Evolutionary conservation across 2,113 vertebrate species (phyloP).

Genomic region (Monopterus albus): DNA sequence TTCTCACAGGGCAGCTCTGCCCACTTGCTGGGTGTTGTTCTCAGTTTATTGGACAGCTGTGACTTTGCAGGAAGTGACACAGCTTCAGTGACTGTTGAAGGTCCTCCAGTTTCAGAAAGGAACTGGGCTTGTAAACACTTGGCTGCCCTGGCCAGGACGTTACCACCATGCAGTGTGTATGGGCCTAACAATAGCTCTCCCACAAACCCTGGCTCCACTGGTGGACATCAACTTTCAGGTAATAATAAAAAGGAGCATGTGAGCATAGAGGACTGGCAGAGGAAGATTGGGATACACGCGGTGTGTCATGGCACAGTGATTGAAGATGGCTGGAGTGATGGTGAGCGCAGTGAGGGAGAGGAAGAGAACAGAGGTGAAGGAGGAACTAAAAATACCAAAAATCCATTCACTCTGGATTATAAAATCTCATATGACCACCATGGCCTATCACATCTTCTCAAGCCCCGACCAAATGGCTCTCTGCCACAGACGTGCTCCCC

Average conservation of each 20-base stretch:
- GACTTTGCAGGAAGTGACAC: constrained; percentile 91
- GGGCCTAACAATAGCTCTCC: constrained; percentile 14
- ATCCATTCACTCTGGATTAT: constrained; percentile 45
- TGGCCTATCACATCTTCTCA: constrained; percentile 82
- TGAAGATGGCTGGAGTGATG: constrained; percentile 83
- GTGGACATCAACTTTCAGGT: constrained; percentile 27
- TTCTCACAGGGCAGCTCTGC: constrained; percentile 89
- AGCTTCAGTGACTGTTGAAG: constrained; percentile 90
- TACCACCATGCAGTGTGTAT: constrained; percentile 52
- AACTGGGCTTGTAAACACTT: constrained; percentile 94
- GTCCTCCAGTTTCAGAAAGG: constrained; percentile 86
- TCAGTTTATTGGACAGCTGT: constrained; percentile 90
- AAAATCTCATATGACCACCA: constrained; percentile 82
- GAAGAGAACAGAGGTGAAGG: constrained; percentile 78
- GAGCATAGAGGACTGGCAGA: constrained; percentile 64
- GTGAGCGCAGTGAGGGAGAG: constrained; percentile 82
- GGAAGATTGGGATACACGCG: constrained; percentile 59
- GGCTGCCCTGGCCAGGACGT: constrained; percentile 83
- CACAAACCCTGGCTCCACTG: constrained; percentile 8
- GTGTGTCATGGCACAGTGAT: constrained; percentile 74
- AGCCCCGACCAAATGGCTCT: constrained; percentile 75
- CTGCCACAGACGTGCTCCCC: constrained; percentile 75
- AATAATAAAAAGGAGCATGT: constrained; percentile 74
- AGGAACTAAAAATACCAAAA: constrained; percentile 35
- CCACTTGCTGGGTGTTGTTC: constrained; percentile 85